phyloP scores from a whole-genome alignment of 35 echinoderm and acorn worm genomes.

The Apostichopus californicus region DNA sequence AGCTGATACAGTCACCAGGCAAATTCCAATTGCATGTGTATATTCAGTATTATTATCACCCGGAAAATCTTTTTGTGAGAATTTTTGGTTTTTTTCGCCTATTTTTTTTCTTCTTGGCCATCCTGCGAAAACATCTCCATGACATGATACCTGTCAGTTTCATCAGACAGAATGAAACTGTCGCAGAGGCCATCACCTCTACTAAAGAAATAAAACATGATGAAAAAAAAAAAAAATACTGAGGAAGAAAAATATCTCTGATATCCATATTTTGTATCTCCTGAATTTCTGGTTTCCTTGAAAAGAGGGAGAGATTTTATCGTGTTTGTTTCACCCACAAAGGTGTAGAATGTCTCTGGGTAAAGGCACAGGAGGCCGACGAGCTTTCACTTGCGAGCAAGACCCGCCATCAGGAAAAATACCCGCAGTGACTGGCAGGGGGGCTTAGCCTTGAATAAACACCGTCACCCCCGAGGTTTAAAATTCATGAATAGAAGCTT shows the following conservation, averaged over 20 bases:
- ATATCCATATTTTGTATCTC: neutral
- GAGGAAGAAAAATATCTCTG: neutral
- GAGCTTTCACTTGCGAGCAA: neutral
- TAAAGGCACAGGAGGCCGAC: neutral
- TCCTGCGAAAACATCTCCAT: neutral
- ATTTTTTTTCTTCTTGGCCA: neutral
- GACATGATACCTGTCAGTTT: neutral
- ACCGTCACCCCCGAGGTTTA: slow-evolving; percentile 5
- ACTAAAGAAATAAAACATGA: neutral
- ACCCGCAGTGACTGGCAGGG: slow-evolving; percentile 3
- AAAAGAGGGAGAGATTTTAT: slow-evolving; percentile 18
- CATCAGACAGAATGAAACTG: neutral
- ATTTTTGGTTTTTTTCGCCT: neutral
- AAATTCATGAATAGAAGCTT: slow-evolving; percentile 29
- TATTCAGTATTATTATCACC: neutral
- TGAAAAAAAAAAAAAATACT: neutral
- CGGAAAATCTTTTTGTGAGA: neutral
- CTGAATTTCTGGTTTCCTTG: neutral
- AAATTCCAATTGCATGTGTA: too few species aligned
- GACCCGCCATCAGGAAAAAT: neutral
- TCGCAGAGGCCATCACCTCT: neutral
- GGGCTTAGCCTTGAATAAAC: slow-evolving; percentile 41
- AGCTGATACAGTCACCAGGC: too few species aligned
- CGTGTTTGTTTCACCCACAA: slow-evolving; percentile 44
- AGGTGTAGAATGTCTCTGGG: neutral